These are phyloP conservation scores for Leucoraja erinaceus DNA, from an alignment of 2,113 vertebrate genomes.

Conservation along the genomic window DNA sequence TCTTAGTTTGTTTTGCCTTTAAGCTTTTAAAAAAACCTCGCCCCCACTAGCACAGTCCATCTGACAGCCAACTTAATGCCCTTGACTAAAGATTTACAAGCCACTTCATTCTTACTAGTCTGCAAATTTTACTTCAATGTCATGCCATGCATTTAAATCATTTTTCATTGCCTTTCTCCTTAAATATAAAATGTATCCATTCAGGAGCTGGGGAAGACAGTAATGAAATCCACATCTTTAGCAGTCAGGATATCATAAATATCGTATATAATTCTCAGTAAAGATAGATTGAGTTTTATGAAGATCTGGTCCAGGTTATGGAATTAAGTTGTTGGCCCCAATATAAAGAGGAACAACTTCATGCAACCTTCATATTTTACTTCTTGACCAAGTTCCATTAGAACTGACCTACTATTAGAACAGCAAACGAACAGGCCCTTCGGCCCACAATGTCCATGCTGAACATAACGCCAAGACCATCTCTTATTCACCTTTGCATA, in stretches of 20 bases:
- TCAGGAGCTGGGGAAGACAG: background rate
- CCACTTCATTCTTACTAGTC: background rate
- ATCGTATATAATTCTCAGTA: background rate
- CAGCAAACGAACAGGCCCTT: too few relatives aligned
- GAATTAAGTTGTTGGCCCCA: background rate
- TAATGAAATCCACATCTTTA: background rate
- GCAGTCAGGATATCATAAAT: background rate
- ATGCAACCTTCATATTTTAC: background rate
- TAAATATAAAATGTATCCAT: background rate
- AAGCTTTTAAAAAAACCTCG: background rate
- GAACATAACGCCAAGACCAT: too few relatives aligned
- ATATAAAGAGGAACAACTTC: background rate
- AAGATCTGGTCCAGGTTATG: background rate
- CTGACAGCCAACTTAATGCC: background rate
- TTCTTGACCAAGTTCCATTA: background rate
- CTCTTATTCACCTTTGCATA: too few relatives aligned
- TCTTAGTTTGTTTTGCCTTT: background rate
- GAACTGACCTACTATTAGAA: background rate
- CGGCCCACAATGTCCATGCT: too few relatives aligned
- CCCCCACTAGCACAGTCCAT: background rate
- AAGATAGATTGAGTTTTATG: background rate
- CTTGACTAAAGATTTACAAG: slow-evolving; percentile 22
- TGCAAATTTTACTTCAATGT: slow-evolving; percentile 4
- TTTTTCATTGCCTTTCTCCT: background rate
- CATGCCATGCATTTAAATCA: background rate